Evolutionary conservation across 2,113 vertebrate species (phyloP).

Genomic region (Oostethus manadensis): DNA sequence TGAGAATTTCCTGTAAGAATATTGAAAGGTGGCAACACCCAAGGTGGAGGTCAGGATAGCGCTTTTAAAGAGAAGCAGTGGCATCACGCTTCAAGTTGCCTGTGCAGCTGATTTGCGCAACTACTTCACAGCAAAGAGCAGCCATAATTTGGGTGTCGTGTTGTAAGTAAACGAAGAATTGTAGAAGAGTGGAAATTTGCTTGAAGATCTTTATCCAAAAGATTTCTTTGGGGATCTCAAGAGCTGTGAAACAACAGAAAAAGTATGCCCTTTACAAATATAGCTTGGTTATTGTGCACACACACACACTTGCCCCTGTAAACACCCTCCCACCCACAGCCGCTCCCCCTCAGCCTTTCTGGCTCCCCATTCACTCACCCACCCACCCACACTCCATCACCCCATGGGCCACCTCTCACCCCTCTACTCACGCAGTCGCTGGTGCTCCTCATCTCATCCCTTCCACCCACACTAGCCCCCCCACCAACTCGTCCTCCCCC

Average conservation of each 20-base stretch:
- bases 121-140: neutral
- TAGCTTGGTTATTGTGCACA: conserved; percentile 25
- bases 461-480: conserved; percentile 62
- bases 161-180: neutral
- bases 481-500: conserved; percentile 63
- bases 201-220: neutral
- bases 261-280: conserved; percentile 26
- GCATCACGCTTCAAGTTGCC: neutral
- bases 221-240: conserved; percentile 3
- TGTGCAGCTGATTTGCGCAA: neutral
- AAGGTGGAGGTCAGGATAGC: neutral
- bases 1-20: too few species aligned
- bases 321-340: conserved; percentile 44
- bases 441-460: conserved; percentile 49
- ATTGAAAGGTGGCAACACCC: too few species aligned
- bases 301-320: conserved; percentile 28
- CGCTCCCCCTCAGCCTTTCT: conserved; percentile 52
- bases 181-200: too few species aligned
- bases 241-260: neutral
- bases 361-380: conserved; percentile 50
- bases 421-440: conserved; percentile 53
- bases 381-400: conserved; percentile 63
- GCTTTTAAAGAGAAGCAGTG: neutral
- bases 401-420: conserved; percentile 61
- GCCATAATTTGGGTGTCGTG: neutral